Conservation (phyloP, 2,888 invertebrate genomes). For the Candidula unifasciata region DNA sequence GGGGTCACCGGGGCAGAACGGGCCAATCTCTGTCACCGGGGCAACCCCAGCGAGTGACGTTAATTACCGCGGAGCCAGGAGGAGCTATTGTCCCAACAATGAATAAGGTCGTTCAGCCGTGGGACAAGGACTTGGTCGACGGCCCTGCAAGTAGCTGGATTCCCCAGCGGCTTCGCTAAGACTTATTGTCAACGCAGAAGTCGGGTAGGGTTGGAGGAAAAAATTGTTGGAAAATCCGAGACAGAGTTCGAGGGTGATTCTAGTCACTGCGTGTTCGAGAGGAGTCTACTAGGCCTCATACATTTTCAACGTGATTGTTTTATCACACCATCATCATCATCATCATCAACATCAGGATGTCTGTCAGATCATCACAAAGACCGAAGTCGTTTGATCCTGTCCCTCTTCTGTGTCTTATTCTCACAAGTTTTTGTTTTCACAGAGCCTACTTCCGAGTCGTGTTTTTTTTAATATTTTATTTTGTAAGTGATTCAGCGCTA, state of each 20-base stretch:
- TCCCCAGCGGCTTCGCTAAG: background rate
- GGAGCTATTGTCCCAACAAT: constrained; percentile 4
- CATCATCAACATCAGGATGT: too few species aligned
- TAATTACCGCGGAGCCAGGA: constrained; percentile 23
- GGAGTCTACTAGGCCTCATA: too few species aligned
- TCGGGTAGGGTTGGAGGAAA: background rate
- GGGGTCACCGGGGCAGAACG: constrained; percentile 14
- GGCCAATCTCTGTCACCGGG: constrained; percentile 27
- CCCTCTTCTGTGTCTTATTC: too few species aligned
- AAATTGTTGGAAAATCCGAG: background rate
- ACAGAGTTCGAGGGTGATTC: background rate
- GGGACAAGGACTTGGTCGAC: background rate
- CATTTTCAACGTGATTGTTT: too few species aligned
- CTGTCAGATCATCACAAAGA: too few species aligned
- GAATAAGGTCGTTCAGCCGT: constrained; percentile 20
- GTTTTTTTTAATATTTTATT: too few species aligned
- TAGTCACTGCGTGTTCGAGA: background rate
- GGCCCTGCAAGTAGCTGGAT: background rate
- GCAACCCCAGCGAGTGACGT: constrained; percentile 22
- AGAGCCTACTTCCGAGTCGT: too few species aligned
- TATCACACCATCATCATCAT: too few species aligned
- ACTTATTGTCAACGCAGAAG: background rate
- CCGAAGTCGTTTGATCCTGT: too few species aligned
- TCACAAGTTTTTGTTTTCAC: too few species aligned
- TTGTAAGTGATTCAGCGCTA: too few species aligned